Evolutionary conservation across 2,888 invertebrate genomes (phyloP).

Genomic region (Phorcus lineatus): DNA sequence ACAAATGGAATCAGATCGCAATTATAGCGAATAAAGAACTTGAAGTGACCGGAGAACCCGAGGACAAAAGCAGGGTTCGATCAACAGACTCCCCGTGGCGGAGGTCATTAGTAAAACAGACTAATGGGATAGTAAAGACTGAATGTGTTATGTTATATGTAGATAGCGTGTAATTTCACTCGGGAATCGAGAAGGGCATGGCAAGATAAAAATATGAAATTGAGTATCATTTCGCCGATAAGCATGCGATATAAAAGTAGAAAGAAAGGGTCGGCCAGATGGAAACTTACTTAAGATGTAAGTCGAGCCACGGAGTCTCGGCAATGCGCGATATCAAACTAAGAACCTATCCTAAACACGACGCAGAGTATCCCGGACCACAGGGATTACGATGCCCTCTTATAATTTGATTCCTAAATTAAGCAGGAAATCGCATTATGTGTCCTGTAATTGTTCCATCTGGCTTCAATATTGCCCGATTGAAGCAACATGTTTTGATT

Average conservation of each 20-base stretch:
- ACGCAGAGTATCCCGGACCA: background rate
- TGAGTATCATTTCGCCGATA: slow-evolving; percentile 23
- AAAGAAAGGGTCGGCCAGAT: background rate
- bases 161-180: slow-evolving; percentile 20
- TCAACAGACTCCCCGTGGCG: background rate
- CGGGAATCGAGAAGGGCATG: slow-evolving; percentile 23
- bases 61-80: background rate
- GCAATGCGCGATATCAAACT: slow-evolving; percentile 14
- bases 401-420: slow-evolving; percentile 27
- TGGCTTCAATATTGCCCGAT: slow-evolving; percentile 34
- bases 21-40: slow-evolving; percentile 25
- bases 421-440: slow-evolving; percentile 36
- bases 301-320: slow-evolving; percentile 16
- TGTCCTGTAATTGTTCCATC: slow-evolving; percentile 31
- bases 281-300: slow-evolving; percentile 22
- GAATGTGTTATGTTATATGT: slow-evolving; percentile 22
- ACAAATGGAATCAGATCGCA: slow-evolving; percentile 30
- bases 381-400: slow-evolving; percentile 13
- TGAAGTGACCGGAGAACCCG: background rate
- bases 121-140: background rate
- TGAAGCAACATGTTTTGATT: slow-evolving; percentile 30
- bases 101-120: background rate
- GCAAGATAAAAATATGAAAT: slow-evolving; percentile 28
- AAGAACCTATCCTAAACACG: slow-evolving; percentile 4
- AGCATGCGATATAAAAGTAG: slow-evolving; percentile 19